A percentile compares a stretch with the other conserved stretches of the same genome.
Evolutionary conservation across 2,888 invertebrate genomes (phyloP).

Genomic region (Aethes cnicana): DNA sequence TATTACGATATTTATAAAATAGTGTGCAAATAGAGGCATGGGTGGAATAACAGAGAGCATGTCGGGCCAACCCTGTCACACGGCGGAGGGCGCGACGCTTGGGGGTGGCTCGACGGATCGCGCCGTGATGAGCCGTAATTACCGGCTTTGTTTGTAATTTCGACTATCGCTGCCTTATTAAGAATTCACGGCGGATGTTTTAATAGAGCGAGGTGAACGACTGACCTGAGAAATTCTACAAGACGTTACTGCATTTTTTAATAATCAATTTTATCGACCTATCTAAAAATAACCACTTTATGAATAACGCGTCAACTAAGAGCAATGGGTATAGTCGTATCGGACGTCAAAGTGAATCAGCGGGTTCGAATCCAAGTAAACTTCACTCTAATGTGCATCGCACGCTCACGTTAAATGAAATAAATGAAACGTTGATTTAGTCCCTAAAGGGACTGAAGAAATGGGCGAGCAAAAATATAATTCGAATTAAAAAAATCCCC

Average conservation of each 20-base stretch:
- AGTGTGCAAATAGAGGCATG: slow-evolving; percentile 16
- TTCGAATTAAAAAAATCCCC: slow-evolving; percentile 61
- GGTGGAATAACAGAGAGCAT: slow-evolving; percentile 8
- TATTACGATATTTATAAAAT: slow-evolving; percentile 22
- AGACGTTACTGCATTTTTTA: neutral
- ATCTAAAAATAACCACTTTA: no score
- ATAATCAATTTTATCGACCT: slow-evolving; percentile 3
- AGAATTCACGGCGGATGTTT: slow-evolving; percentile 14
- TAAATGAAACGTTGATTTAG: slow-evolving; percentile 12
- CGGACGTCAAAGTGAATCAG: neutral
- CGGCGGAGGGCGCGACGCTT: neutral
- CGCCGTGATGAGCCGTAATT: slow-evolving; percentile 40
- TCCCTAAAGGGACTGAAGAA: slow-evolving; percentile 8
- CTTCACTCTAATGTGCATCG: neutral
- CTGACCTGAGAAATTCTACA: slow-evolving; percentile 11
- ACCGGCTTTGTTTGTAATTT: slow-evolving; percentile 51
- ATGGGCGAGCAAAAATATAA: slow-evolving; percentile 38
- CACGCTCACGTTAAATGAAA: neutral
- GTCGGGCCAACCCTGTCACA: slow-evolving; percentile 2
- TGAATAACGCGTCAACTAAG: no score
- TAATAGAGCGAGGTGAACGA: slow-evolving; percentile 16
- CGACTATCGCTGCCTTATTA: slow-evolving; percentile 43
- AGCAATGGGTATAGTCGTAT: no score
- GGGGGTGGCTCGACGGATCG: slow-evolving; percentile 39
- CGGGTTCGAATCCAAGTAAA: neutral